These are phyloP conservation scores for Chloropsis hardwickii DNA, from an alignment of 2,113 vertebrate genomes.

Conservation along the genomic window DNA sequence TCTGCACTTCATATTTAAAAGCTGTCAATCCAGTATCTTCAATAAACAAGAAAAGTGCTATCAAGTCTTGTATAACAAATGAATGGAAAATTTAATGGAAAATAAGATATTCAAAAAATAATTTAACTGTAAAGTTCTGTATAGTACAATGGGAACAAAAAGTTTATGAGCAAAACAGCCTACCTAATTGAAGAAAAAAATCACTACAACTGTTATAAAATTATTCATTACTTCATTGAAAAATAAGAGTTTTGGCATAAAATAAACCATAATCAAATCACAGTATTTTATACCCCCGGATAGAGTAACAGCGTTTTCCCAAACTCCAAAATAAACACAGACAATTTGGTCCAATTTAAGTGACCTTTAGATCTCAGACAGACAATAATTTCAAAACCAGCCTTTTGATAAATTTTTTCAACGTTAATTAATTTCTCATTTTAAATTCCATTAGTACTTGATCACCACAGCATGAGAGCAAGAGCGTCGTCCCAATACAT, in stretches of 20 bases:
- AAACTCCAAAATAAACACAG: slow-evolving; percentile 1
- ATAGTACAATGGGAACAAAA: neutral
- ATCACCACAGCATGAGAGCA: slow-evolving; percentile 52
- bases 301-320: neutral
- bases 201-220: neutral
- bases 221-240: neutral
- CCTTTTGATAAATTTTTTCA: slow-evolving; percentile 36
- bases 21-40: neutral
- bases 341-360: slow-evolving; percentile 22
- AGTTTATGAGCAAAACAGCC: neutral
- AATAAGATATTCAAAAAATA: neutral
- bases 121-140: neutral
- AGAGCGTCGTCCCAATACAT: neutral
- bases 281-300: neutral
- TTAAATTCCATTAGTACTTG: slow-evolving; percentile 67
- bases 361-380: slow-evolving; percentile 45
- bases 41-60: neutral
- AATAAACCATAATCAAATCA: neutral
- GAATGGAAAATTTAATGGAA: neutral
- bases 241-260: neutral
- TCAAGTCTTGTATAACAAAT: neutral
- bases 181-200: neutral
- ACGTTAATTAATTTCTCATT: slow-evolving; percentile 65
- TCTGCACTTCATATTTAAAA: neutral
- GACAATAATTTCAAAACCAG: slow-evolving; percentile 39